Percentiles rank a stretch among this genome's conserved stretches.
Conservation (phyloP, 2,888 invertebrate species). For the Helobdella robusta region DNA sequence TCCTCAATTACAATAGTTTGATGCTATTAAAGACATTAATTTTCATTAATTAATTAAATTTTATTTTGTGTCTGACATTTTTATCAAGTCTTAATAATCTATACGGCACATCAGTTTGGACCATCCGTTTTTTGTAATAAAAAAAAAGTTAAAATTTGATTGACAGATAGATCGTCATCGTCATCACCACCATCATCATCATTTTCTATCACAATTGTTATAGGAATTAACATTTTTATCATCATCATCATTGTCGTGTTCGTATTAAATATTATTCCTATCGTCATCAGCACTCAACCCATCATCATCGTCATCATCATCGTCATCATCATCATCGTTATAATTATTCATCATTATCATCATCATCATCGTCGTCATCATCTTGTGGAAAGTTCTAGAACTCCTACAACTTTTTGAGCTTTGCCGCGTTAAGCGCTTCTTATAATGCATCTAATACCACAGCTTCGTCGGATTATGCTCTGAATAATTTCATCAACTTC, state of each 20-base stretch:
- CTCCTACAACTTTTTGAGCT: neutral
- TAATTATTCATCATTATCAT: conserved; percentile 20
- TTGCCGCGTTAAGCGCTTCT: neutral
- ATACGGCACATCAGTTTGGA: no score
- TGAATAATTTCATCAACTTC: neutral
- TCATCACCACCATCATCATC: neutral
- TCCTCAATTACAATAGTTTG: neutral
- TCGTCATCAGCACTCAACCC: conserved; percentile 5
- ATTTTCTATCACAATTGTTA: neutral
- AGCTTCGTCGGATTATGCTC: no score
- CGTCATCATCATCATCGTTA: conserved; percentile 20
- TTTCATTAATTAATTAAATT: neutral
- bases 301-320: conserved; percentile 20
- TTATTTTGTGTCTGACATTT: no score
- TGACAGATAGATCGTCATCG: neutral
- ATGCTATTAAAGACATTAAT: neutral
- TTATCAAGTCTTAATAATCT: no score
- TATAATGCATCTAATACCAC: no score
- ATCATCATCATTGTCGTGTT: conserved; percentile 14
- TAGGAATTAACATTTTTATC: neutral
- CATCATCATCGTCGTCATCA: conserved; percentile 22
- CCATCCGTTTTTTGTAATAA: no score
- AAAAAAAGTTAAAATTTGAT: neutral
- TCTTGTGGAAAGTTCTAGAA: no score
- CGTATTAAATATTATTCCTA: conserved; percentile 1